Conservation (phyloP, 2,888 invertebrate genomes). For the Eupithecia tripunctaria region DNA sequence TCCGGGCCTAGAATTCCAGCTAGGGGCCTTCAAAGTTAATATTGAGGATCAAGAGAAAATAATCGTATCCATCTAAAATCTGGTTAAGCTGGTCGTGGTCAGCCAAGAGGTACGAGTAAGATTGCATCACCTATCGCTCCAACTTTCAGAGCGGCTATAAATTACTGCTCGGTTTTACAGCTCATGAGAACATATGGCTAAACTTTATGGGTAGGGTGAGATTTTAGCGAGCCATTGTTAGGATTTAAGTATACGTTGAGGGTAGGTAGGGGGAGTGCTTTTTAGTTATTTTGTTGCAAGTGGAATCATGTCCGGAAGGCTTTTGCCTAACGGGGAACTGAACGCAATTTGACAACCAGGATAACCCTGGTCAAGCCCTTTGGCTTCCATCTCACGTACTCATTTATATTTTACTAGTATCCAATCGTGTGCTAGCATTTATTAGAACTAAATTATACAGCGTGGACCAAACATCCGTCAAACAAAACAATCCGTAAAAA, state of each 20-base stretch:
- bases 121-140: conserved; percentile 67
- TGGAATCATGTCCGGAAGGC: not conserved
- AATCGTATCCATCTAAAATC: conserved; percentile 17
- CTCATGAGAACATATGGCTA: conserved; percentile 75
- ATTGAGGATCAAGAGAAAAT: not conserved
- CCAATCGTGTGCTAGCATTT: not conserved
- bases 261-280: not conserved
- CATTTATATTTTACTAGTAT: not conserved
- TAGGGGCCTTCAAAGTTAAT: not conserved
- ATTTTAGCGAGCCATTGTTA: conserved; percentile 26
- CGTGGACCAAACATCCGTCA: too few species aligned
- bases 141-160: conserved; percentile 79
- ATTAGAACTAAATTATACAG: not conserved
- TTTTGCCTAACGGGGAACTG: not conserved
- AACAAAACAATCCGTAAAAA: too few species aligned
- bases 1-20: not conserved
- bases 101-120: conserved; percentile 68
- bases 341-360: not conserved
- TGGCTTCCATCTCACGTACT: not conserved
- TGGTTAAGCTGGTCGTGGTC: conserved; percentile 25
- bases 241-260: not conserved
- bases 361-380: not conserved
- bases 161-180: conserved; percentile 82
- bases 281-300: conserved; percentile 4
- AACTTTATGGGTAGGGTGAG: conserved; percentile 57